Evolutionary conservation across 2,113 vertebrate species (phyloP), one percentile per base, ranked within the genome.

Genomic region (Choloepus hoffmanni): DNA sequence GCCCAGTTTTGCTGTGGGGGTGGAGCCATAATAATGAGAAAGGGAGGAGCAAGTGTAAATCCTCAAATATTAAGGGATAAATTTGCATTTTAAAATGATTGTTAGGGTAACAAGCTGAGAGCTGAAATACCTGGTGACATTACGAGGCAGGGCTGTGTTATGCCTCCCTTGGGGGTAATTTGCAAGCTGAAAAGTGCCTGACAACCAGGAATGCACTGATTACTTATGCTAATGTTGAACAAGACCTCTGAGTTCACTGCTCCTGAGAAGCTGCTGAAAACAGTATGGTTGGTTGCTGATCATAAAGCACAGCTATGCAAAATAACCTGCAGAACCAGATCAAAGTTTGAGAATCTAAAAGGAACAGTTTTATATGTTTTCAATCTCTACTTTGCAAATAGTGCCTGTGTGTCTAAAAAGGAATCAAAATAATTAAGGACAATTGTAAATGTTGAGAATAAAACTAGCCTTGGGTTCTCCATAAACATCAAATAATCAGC

Each of bases 51-150:
- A 53, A 19, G 24, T 7, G 30, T 26, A 58, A 36, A 58, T 73
- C 33, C 36, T 72, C 67, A 70, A 33, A 63, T 48, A 58, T 33
- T 58, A 74, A 89, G 73, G 9, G 28, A 33, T 55, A 95, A 48
- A 84, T 86, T 63, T 95, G 33, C 43, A 83, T 90, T 85, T 90
- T 91, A 91, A 92, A 94, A 62, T 62, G 45, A 85, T 53, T 36
- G n/a, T 5, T n/a, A 68, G n/a, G 48, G 72, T 50, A 55, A 21
- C 1, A 40, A 36, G 36, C 45, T 9, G 23, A 26, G 53, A 79
- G n/a, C 40, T 90, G 10, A 90, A 62, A 48, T 18, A 5, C 24
- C 3, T 0, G 7, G 30, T 70, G 81, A n/a, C 30, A 9, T 28
- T 40, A 7, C 14, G 8, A 67, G 45, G 15, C 63, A 63, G 77